Evolutionary conservation across 2,797 vertebrate species (phyloP).

Genomic region (Fistularia commersonii): DNA sequence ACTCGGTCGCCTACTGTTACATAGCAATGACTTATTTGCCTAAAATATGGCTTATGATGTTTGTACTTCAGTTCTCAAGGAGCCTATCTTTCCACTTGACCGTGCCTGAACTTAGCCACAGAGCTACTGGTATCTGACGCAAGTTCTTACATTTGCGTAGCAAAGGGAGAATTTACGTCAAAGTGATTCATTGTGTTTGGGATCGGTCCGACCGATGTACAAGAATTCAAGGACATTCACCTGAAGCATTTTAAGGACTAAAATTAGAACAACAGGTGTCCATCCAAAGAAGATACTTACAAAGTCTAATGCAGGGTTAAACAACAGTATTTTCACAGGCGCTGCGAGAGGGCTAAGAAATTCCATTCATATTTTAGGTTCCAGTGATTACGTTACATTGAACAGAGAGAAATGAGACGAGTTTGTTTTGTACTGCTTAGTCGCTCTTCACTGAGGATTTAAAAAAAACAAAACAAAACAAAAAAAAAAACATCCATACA

Average conservation of each 20-base stretch:
- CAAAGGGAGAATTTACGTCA: not conserved
- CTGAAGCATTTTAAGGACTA: not conserved
- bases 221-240: conserved; percentile 3
- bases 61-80: too few relatives aligned
- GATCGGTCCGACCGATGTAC: not conserved
- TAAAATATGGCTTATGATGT: too few relatives aligned
- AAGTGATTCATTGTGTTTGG: not conserved
- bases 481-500: not conserved
- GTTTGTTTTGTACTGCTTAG: conserved; percentile 2
- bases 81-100: too few relatives aligned
- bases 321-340: not conserved
- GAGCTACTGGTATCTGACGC: too few relatives aligned
- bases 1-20: too few relatives aligned
- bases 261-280: conserved; percentile 15
- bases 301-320: not conserved
- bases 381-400: conserved; percentile 8
- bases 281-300: not conserved
- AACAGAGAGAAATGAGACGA: not conserved
- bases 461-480: not conserved
- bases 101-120: too few relatives aligned
- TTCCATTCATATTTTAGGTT: not conserved
- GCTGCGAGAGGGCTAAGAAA: conserved; percentile 9
- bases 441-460: too few relatives aligned
- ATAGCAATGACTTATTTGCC: too few relatives aligned
- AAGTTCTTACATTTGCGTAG: too few relatives aligned